Evolutionary conservation across 2,113 vertebrate genomes (phyloP), one percentile per base, ranked within the genome.

Genomic region (Halichoerus grypus): DNA sequence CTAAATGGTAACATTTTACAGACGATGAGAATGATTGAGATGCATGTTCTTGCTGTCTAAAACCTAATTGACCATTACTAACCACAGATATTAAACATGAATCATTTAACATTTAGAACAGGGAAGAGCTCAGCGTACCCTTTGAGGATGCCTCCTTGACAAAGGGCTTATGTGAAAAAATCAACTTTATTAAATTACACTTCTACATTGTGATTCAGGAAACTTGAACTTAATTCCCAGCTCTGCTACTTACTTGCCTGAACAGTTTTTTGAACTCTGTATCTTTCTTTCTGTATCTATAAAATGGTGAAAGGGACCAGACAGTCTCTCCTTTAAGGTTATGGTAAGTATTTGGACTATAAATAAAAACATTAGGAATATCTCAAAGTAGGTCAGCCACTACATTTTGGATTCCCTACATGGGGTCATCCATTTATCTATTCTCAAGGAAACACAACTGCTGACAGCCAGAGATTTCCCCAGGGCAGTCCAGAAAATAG

Each of bases 21-120:
- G 49, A 83, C 77, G 16, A 93, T 61, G n/a, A 88, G 57, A 94
- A 95, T 95, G 61, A 79, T 61, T 86, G 86, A 89, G 46, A 93
- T 84, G 91, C 93, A 97, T 98, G 95, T 22, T 95, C 72, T 93
- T 96, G 67, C 82, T 79, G 55, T 71, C 85, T 97, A 96, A 97
- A 95, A 94, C 39, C 94, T 80, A 77, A 97, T 92, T 98, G 82
- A 97, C 92, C n/a, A 39, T 93, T 94, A 97, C 97, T 97, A 97
- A 97, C 82, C 61, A 94, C 88, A 95, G 21, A 80, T 95, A 94
- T 96, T 93, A 97, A 97, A 83, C 79, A 42, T 97, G 63, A 92
- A 72, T 80, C 42, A 74, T 77, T 97, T 93, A 92, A 93, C 77
- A 91, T 80, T 91, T 91, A 83, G 36, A 91, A 59, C 26, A 79